These are phyloP conservation scores for Coelinius sp. DNA, from an alignment of 2,888 invertebrate genomes.

Conservation along the genomic window DNA sequence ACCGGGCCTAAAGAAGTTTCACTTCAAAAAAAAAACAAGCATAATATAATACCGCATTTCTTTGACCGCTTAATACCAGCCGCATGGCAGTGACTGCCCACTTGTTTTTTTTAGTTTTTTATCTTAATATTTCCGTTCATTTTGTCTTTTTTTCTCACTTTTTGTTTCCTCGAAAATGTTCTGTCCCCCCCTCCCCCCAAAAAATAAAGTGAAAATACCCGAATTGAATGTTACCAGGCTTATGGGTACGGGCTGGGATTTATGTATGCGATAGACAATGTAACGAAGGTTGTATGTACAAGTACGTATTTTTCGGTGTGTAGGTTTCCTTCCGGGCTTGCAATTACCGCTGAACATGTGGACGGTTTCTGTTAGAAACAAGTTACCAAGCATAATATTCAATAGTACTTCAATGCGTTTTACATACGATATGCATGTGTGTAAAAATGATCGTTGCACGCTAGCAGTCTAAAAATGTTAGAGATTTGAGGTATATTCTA, in stretches of 20 bases:
- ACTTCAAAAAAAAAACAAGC: too few relatives aligned
- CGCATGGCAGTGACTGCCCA: too few relatives aligned
- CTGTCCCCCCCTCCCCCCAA: background rate
- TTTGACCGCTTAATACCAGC: too few relatives aligned
- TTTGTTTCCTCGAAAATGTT: background rate
- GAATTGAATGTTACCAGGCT: conserved; percentile 8
- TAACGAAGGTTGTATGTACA: conserved; percentile 16
- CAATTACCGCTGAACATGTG: conserved; percentile 20
- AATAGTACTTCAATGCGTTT: background rate
- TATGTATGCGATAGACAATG: conserved; percentile 25
- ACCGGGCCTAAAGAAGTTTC: too few relatives aligned
- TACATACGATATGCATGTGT: background rate
- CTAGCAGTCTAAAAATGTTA: background rate
- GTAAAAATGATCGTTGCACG: background rate
- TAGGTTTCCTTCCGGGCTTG: conserved; percentile 18
- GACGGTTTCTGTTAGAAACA: conserved; percentile 14
- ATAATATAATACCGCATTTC: too few relatives aligned
- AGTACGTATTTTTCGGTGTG: conserved; percentile 16
- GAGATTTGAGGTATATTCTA: background rate
- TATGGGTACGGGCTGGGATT: background rate
- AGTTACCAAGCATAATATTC: background rate
- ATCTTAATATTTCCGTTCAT: background rate
- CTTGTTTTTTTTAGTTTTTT: background rate
- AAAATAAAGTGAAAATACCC: conserved; percentile 4
- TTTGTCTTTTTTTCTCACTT: background rate